Conservation (phyloP, 2,113 vertebrate genomes). For the Notothenia coriiceps region DNA sequence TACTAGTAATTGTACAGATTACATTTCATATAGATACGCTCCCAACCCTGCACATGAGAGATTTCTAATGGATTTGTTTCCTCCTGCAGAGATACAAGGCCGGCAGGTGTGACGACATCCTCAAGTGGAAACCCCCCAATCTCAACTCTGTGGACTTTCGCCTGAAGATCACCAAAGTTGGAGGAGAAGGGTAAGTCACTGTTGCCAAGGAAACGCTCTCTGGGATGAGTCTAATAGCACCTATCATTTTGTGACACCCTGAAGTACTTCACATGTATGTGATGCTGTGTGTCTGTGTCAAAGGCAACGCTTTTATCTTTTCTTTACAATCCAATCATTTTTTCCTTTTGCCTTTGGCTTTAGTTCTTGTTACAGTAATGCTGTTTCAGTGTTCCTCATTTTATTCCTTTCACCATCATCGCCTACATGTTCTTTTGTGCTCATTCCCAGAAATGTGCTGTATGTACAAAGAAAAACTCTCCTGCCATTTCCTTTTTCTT, state of each 20-base stretch:
- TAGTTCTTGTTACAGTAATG: conserved; percentile 5
- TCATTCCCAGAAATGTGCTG: background rate
- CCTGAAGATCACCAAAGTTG: conserved; percentile 97
- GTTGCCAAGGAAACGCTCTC: conserved; percentile 65
- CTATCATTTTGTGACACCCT: conserved; percentile 48
- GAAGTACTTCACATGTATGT: background rate
- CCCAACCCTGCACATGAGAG: too few relatives aligned
- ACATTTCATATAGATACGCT: too few relatives aligned
- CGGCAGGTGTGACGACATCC: conserved; percentile 96
- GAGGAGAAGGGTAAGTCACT: conserved; percentile 95
- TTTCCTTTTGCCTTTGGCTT: conserved; percentile 17
- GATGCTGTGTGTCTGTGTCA: background rate
- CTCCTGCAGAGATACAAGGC: conserved; percentile 92
- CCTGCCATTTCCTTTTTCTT: conserved; percentile 3
- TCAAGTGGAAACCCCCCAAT: conserved; percentile 99
- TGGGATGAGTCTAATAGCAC: conserved; percentile 49
- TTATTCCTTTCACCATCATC: conserved; percentile 23
- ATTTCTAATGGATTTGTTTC: background rate
- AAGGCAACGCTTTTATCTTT: conserved; percentile 36
- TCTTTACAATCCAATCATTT: background rate
- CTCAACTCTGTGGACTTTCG: conserved; percentile 99
- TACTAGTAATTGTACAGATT: too few relatives aligned
- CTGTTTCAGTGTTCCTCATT: conserved; percentile 6
- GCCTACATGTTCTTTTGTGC: background rate
- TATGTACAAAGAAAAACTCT: background rate